phyloP scores from a whole-genome alignment of 2,888 invertebrate genomes.

The Drosophila limbata region DNA sequence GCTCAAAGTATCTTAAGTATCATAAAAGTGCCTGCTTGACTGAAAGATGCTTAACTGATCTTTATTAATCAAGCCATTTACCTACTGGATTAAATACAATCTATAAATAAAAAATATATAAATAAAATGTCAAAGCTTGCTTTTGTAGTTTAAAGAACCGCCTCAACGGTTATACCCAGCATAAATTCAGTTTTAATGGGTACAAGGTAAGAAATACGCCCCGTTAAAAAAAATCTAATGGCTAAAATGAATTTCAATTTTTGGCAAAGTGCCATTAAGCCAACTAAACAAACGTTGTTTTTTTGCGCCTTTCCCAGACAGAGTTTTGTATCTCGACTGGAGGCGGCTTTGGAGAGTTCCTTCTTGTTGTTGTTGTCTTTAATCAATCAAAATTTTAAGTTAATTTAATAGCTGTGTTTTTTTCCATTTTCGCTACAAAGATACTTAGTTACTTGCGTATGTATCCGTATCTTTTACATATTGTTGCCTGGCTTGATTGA shows the following conservation, averaged over 20 bases:
- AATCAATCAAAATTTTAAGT: conserved; percentile 72
- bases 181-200: conserved; percentile 6
- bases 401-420: conserved; percentile 66
- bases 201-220: conserved; percentile 13
- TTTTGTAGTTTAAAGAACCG: background rate
- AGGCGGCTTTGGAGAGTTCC: conserved; percentile 28
- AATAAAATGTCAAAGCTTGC: background rate
- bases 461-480: conserved; percentile 37
- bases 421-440: conserved; percentile 7
- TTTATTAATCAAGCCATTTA: too few species aligned
- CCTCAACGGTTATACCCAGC: background rate
- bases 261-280: conserved; percentile 53
- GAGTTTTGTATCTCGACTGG: conserved; percentile 7
- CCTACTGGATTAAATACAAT: background rate
- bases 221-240: conserved; percentile 10
- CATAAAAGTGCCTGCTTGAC: too few species aligned
- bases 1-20: too few species aligned
- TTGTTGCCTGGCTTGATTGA: conserved; percentile 31
- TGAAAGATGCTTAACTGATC: too few species aligned
- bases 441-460: conserved; percentile 15
- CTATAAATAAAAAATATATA: background rate
- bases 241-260: conserved; percentile 12
- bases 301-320: conserved; percentile 8
- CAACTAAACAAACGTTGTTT: conserved; percentile 10
- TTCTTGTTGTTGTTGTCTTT: conserved; percentile 39